phyloP scores from a whole-genome alignment of 1,140 invertebrate genomes.

The Branchinecta lindahli region DNA sequence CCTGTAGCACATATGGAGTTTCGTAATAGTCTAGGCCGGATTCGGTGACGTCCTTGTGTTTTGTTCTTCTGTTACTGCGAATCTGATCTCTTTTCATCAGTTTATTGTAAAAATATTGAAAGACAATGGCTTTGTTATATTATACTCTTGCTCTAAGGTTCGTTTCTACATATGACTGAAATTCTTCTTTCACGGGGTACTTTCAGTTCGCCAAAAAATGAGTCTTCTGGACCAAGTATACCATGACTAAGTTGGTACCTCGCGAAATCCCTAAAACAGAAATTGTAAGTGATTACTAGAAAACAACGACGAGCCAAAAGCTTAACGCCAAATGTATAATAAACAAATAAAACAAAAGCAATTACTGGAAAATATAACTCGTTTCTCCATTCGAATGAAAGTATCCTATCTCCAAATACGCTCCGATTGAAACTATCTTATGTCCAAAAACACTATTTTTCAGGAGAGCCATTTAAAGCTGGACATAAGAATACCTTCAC shows the following conservation, averaged over 20 bases:
- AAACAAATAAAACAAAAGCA: background rate
- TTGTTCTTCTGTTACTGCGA: too few relatives aligned
- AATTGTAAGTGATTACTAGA: background rate
- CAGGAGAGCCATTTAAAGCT: too few relatives aligned
- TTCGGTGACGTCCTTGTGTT: too few relatives aligned
- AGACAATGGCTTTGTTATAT: too few relatives aligned
- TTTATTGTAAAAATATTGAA: too few relatives aligned
- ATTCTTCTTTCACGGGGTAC: constrained; percentile 34
- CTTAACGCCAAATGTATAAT: background rate
- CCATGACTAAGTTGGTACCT: constrained; percentile 40
- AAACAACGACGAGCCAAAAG: background rate
- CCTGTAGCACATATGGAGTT: too few relatives aligned
- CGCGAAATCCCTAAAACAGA: constrained; percentile 30
- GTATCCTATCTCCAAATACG: background rate
- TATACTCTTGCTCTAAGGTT: constrained; percentile 25
- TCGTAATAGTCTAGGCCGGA: too few relatives aligned
- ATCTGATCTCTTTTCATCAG: too few relatives aligned
- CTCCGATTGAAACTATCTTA: too few relatives aligned
- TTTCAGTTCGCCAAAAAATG: constrained; percentile 30
- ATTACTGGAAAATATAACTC: background rate
- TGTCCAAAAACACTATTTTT: too few relatives aligned
- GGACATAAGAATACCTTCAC: too few relatives aligned
- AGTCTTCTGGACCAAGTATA: constrained; percentile 32
- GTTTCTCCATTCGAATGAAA: background rate
- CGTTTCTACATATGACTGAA: constrained; percentile 38